A percentile compares a stretch with the other conserved stretches of the same genome.
phyloP scores from a whole-genome alignment of 2,797 vertebrate species.

The Gallinago nigripennis region DNA sequence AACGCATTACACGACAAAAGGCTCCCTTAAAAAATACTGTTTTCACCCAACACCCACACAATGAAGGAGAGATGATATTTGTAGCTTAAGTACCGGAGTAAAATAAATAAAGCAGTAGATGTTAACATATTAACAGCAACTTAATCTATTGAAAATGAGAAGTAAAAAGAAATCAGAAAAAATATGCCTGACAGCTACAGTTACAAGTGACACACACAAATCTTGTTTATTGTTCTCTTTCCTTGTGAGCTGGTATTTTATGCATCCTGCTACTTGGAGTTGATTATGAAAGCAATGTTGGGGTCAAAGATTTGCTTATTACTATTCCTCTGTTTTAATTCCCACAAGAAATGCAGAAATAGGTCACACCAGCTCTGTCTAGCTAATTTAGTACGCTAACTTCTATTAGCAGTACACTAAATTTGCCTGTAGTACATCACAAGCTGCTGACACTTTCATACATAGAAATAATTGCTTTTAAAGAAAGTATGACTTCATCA shows the following conservation, averaged over 20 bases:
- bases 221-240: slow-evolving; percentile 14
- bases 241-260: not conserved
- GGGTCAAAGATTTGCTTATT: slow-evolving; percentile 49
- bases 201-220: slow-evolving; percentile 6
- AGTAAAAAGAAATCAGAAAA: slow-evolving; percentile 26
- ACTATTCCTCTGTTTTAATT: slow-evolving; percentile 43
- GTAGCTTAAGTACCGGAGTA: not conserved
- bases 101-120: slow-evolving; percentile 28
- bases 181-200: not conserved
- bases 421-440: not conserved
- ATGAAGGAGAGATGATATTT: not conserved
- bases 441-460: slow-evolving; percentile 13
- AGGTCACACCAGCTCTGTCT: slow-evolving; percentile 45
- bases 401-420: not conserved
- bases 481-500: slow-evolving; percentile 35
- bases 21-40: not conserved
- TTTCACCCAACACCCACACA: not conserved
- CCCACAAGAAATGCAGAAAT: slow-evolving; percentile 63
- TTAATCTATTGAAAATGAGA: slow-evolving; percentile 37
- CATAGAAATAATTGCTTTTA: slow-evolving; percentile 31
- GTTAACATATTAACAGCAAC: slow-evolving; percentile 16
- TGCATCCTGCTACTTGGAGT: not conserved
- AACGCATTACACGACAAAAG: not conserved
- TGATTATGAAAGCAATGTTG: slow-evolving; percentile 11
- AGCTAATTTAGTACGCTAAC: not conserved